These are phyloP conservation scores for Microtus oregoni DNA, from an alignment of 2,113 vertebrate species.

Conservation along the genomic window DNA sequence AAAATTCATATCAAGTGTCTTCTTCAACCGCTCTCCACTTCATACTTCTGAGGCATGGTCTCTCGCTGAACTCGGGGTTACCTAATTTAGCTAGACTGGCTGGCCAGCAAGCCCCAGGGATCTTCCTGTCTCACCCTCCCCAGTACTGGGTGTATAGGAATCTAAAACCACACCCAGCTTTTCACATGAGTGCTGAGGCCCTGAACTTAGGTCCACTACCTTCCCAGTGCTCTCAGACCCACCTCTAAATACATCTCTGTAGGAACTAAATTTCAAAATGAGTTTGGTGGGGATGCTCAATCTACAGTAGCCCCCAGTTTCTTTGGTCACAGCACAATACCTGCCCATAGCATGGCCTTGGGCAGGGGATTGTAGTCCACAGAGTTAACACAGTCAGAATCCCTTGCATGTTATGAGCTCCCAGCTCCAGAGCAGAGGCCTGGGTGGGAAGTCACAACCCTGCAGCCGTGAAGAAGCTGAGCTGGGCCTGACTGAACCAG, in stretches of 20 bases:
- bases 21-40: not conserved
- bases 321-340: not conserved
- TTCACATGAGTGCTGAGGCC: not conserved
- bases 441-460: not conserved
- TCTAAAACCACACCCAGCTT: not conserved
- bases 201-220: not conserved
- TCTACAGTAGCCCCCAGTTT: not conserved
- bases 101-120: not conserved
- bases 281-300: not conserved
- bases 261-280: not conserved
- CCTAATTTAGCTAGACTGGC: not conserved
- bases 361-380: not conserved
- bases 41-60: not conserved
- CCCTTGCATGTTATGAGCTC: not conserved
- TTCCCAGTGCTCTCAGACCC: not conserved
- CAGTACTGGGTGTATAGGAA: too few species aligned
- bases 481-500: not conserved
- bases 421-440: not conserved
- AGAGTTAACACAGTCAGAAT: not conserved
- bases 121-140: not conserved
- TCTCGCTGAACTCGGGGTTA: not conserved
- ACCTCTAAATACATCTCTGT: not conserved
- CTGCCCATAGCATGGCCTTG: accelerated
- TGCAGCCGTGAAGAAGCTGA: not conserved
- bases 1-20: not conserved